Conservation (phyloP, 2,797 vertebrate genomes). For the Ceryle rudis region DNA sequence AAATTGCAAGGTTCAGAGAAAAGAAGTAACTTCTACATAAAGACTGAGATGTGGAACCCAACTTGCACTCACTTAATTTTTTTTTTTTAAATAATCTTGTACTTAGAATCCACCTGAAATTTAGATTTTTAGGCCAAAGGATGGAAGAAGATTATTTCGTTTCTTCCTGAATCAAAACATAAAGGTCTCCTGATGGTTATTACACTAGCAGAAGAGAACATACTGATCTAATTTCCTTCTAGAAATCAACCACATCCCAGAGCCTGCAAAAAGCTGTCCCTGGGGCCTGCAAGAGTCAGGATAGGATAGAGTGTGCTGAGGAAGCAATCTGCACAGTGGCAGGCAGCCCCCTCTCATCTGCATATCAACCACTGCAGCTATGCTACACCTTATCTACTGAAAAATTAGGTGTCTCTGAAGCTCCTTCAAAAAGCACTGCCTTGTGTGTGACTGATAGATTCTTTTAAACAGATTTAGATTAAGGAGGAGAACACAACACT, state of each 20-base stretch:
- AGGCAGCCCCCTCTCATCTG: neutral
- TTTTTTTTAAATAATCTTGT: neutral
- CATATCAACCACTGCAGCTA: neutral
- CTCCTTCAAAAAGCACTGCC: neutral
- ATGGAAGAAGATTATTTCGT: neutral
- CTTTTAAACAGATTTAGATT: neutral
- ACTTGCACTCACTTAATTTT: neutral
- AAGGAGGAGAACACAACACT: neutral
- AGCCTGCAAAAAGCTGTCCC: neutral
- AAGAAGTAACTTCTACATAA: neutral
- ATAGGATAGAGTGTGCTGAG: neutral
- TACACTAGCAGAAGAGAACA: neutral
- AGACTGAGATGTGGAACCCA: neutral
- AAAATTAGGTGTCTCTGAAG: neutral
- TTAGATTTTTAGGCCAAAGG: neutral
- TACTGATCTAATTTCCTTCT: neutral
- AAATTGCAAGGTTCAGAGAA: neutral
- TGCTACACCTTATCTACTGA: neutral
- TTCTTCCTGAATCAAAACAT: neutral
- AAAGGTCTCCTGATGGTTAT: neutral
- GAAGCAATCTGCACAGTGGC: neutral
- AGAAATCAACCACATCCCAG: neutral
- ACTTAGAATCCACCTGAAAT: neutral
- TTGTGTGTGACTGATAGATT: neutral
- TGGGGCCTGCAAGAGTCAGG: neutral